Conservation (phyloP, 1,140 invertebrate genomes). For the Heliconius nattereri region DNA sequence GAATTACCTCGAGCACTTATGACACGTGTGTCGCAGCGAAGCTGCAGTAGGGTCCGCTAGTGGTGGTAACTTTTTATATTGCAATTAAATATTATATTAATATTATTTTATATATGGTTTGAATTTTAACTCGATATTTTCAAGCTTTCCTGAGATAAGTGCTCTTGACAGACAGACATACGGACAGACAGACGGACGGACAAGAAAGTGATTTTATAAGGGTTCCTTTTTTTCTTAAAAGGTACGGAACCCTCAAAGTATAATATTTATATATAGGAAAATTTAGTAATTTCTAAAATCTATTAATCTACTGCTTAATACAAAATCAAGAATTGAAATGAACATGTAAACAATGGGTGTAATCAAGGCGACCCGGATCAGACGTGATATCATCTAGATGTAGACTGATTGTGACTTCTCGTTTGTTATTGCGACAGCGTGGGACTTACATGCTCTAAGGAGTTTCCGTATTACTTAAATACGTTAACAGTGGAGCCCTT, state of each 20-base stretch:
- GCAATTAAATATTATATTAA: no score
- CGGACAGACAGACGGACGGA: no score
- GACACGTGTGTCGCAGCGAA: no score
- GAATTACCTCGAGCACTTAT: no score
- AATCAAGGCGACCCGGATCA: slow-evolving; percentile 37
- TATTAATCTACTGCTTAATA: neutral
- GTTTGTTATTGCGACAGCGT: slow-evolving; percentile 38
- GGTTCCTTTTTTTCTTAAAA: no score
- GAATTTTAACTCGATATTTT: no score
- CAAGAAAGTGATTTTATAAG: no score
- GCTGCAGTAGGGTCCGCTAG: no score
- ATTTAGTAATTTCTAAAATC: neutral
- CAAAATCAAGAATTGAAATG: slow-evolving; percentile 24
- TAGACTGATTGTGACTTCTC: slow-evolving; percentile 26
- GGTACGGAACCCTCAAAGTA: neutral
- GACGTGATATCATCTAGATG: slow-evolving; percentile 48
- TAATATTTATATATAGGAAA: neutral
- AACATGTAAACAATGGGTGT: slow-evolving; percentile 27
- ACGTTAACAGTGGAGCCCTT: neutral
- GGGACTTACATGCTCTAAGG: slow-evolving; percentile 40
- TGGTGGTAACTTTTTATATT: no score
- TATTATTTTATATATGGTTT: no score
- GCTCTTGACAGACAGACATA: no score
- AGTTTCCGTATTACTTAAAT: slow-evolving; percentile 26
- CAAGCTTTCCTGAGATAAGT: no score